These are phyloP conservation scores for Sminthurinus signatus DNA, from an alignment of 1,140 invertebrate species.

Conservation along the genomic window DNA sequence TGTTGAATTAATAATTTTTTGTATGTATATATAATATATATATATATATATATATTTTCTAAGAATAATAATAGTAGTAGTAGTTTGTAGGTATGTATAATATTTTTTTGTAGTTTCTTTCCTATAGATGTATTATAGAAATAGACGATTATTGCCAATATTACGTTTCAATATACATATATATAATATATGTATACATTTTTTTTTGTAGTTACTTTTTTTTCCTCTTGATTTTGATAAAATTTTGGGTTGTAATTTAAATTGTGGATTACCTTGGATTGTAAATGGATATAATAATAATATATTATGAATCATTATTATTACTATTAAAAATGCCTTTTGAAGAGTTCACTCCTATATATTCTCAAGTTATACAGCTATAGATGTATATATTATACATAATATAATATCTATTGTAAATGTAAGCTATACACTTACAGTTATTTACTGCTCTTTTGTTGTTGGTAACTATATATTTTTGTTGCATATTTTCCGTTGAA, in stretches of 20 bases:
- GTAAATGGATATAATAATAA: no score
- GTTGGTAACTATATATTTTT: no score
- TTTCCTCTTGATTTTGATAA: background rate
- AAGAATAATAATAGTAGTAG: conserved; percentile 2
- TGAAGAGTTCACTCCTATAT: no score
- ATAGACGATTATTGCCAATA: background rate
- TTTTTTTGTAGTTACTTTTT: background rate
- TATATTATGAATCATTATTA: no score
- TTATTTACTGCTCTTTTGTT: no score
- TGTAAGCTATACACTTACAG: no score
- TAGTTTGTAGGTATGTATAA: background rate
- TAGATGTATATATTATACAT: no score
- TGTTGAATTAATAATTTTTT: background rate
- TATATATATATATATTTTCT: background rate
- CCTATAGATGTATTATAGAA: background rate
- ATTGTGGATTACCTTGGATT: background rate
- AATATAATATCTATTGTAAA: no score
- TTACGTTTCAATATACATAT: background rate
- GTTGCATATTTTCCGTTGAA: no score
- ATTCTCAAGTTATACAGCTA: no score
- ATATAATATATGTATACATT: background rate
- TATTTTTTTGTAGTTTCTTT: background rate
- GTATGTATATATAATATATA: background rate
- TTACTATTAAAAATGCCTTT: no score
- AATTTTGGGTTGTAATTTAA: background rate